Evolutionary conservation across 2,888 invertebrate species (phyloP), one percentile per base, ranked within the genome.

Genomic region (Tipula unca): DNA sequence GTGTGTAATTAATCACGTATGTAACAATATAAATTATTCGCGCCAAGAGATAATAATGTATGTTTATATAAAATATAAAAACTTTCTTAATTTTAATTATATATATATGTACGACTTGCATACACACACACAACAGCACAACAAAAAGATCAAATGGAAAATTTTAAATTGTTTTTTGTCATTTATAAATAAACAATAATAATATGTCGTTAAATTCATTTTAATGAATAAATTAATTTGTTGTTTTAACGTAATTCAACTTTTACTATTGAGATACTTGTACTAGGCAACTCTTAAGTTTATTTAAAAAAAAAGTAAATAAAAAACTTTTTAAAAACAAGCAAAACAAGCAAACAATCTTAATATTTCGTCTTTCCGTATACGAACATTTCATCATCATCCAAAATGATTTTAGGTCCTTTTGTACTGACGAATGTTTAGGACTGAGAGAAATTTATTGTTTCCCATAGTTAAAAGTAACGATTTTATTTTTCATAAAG

Each of bases 61-160:
- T 48, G 69, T 69, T 69, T 69, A 69, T 69, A 69, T 10, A 69
- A 69, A 25, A 69, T 10, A 39, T 39, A 13, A 69, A 69, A 69
- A 69, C 69, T 69, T 69, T 69, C 69, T 69, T 69, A 69, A 69
- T 69, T 69, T 69, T 25, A 69, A 69, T 69, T 69, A 69, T 69
- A 25, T 69, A 6, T 6, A 25, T 69, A 69, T 25, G 17, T 6
- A 20, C 25, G 25, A 25, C 8, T 0, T 69, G 69, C 25, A 69
- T 5, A 39, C 8, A 10, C 39, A 39, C n/a, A 48, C 17, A 69
- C 69, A 69, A 69, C 69, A 69, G n/a, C n/a, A 25, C 6, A 20
- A 69, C 10, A 25, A 69, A 54, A 69, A 69, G 69, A 69, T 69
- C 69, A 69, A 69, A 69, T 69, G 25, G 25, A 69, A 69, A 69